A percentile compares a stretch with the other conserved stretches of the same genome.
Conservation (phyloP, 2,113 vertebrate species). For the Channa maculata region DNA sequence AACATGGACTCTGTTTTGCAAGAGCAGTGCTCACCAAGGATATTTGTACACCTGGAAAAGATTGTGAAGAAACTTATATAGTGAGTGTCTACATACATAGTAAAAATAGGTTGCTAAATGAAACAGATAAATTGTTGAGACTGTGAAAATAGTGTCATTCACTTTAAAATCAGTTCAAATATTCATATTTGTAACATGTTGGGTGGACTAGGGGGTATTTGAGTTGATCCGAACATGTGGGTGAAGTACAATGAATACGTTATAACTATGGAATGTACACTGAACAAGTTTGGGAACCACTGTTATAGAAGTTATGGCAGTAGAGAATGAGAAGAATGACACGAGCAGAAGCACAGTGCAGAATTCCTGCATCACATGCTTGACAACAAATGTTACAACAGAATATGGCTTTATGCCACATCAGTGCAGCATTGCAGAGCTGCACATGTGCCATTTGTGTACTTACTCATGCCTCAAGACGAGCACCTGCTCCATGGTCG, state of each 20-base stretch:
- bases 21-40: background rate
- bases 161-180: too few species aligned
- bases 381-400: slow-evolving; percentile 46
- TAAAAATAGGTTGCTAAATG: background rate
- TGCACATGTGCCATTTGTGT: slow-evolving; percentile 59
- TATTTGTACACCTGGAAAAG: background rate
- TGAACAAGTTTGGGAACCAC: background rate
- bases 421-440: background rate
- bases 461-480: slow-evolving; percentile 95
- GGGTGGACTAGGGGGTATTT: too few species aligned
- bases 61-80: background rate
- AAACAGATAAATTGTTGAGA: background rate
- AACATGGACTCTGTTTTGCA: slow-evolving; percentile 1
- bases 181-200: too few species aligned
- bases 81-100: background rate
- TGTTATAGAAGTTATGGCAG: slow-evolving; percentile 25
- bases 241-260: too few species aligned
- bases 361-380: slow-evolving; percentile 48
- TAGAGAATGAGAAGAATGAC: slow-evolving; percentile 64
- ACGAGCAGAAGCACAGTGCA: slow-evolving; percentile 3
- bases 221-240: too few species aligned
- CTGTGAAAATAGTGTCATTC: background rate
- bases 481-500: slow-evolving; percentile 92
- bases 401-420: slow-evolving; percentile 47
- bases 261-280: too few species aligned